Evolutionary conservation across 2,113 vertebrate species (phyloP), one percentile per base, ranked within the genome.

Genomic region (Peromyscus leucopus): DNA sequence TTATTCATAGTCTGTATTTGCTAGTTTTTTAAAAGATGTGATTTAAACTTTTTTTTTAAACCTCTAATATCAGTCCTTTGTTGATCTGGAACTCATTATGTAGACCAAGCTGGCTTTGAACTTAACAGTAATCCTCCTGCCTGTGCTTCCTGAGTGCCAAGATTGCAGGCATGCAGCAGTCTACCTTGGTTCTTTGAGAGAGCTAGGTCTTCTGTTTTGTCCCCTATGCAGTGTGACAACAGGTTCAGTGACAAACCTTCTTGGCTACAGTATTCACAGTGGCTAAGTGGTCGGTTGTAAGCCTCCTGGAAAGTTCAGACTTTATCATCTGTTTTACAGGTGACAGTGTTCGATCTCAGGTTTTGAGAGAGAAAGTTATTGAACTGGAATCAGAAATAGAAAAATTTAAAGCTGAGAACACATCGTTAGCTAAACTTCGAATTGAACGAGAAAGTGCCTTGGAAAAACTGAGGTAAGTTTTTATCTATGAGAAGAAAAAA

Each of bases 311-410:
- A 95, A 92, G n/a, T 91, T 96, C 59, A 93, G 1, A 87, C 39
- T 96, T 87, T 71, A 83, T 96, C 96, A 22, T 24, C 61, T 96
- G 9, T 97, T 93, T 98, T 92, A 4, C 97, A 99, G 99, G 96
- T 97, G 99, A 98, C 82, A 97, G 96, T 98, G 96, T 97, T 94
- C 99, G 98, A 95, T 99, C 99, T 51, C 98, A 98, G 82, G 96
- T 99, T 78, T 98, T 99, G 96, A 99, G 99, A 98, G 99, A 99
- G 94, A 99, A 99, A 92, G 98, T 99, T 36, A 96, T 89, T 55
- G 99, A 99, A 98, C 59, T 99, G 97, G 99, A 99, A 98, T 98
- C 98, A 0, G 99, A 99, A 99, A 99, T 99, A 33, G 99, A 99
- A 97, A 99, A 99, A 87, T 99, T 99, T 97, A 99, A 99, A 98